Evolutionary conservation across 1,140 invertebrate genomes (phyloP).

Genomic region (Thrips palmi): DNA sequence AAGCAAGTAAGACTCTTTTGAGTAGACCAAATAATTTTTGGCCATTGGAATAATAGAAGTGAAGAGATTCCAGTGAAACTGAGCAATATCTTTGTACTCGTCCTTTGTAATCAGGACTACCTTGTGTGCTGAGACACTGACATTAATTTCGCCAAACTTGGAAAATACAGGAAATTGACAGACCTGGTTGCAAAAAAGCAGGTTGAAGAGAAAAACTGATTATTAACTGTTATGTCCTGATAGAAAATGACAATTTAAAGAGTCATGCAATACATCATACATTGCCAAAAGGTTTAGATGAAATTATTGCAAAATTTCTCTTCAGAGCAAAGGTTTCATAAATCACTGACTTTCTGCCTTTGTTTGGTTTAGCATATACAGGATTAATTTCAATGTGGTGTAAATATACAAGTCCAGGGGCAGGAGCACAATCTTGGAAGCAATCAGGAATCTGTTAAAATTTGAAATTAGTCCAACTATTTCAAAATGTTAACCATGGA

Average conservation of each 20-base stretch:
- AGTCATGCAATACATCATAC: slow-evolving; percentile 3
- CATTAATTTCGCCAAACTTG: slow-evolving; percentile 56
- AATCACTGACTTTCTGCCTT: slow-evolving; percentile 21
- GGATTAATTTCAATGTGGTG: slow-evolving; percentile 42
- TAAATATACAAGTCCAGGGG: slow-evolving; percentile 23
- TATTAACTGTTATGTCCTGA: not conserved
- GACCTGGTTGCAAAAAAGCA: slow-evolving; percentile 30
- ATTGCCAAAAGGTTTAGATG: slow-evolving; percentile 10
- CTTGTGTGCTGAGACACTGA: slow-evolving; percentile 36
- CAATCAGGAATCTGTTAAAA: slow-evolving; percentile 25
- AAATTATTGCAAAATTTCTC: slow-evolving; percentile 13
- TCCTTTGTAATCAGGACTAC: too few relatives aligned
- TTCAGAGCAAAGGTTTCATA: slow-evolving; percentile 19
- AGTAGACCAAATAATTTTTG: too few relatives aligned
- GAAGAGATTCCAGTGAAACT: too few relatives aligned
- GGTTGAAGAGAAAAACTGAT: not conserved
- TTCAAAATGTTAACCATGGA: slow-evolving; percentile 10
- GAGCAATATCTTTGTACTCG: too few relatives aligned
- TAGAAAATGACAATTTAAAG: not conserved
- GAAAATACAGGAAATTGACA: slow-evolving; percentile 74
- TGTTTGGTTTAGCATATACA: slow-evolving; percentile 20
- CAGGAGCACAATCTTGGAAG: slow-evolving; percentile 26
- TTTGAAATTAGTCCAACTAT: too few relatives aligned
- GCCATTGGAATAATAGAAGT: too few relatives aligned
- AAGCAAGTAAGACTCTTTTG: too few relatives aligned